Evolutionary conservation across 2,113 vertebrate species (phyloP).

Genomic region (Brachyistius frenatus): DNA sequence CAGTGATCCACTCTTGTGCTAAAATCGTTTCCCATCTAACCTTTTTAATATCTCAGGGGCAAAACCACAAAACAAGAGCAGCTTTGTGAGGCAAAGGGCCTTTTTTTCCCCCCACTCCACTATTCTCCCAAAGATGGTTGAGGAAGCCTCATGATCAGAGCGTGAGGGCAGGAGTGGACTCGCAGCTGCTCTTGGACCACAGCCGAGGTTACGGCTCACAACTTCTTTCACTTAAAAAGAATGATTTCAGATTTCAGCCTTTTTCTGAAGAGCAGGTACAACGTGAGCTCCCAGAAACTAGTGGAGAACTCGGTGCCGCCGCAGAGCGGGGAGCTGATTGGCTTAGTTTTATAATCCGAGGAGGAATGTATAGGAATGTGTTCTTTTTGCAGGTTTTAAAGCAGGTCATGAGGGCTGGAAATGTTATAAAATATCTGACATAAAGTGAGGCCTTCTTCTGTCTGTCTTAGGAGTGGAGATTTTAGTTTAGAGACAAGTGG

Average conservation of each 20-base stretch:
- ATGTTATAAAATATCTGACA: slow-evolving; percentile 24
- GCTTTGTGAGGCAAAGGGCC: slow-evolving; percentile 69
- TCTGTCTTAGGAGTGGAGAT: not conserved
- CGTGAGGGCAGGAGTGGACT: slow-evolving; percentile 63
- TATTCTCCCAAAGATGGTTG: slow-evolving; percentile 27
- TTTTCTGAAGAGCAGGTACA: not conserved
- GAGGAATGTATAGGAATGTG: slow-evolving; percentile 55
- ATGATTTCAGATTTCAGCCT: not conserved
- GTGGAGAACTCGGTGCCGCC: not conserved
- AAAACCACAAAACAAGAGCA: slow-evolving; percentile 69
- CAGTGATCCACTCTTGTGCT: slow-evolving; percentile 53
- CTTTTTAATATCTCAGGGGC: slow-evolving; percentile 74
- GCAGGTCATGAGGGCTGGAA: slow-evolving; percentile 30
- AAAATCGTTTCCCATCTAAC: slow-evolving; percentile 62
- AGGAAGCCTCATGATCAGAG: slow-evolving; percentile 81
- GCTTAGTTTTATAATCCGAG: slow-evolving; percentile 56
- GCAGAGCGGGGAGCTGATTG: not conserved
- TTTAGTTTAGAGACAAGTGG: not conserved
- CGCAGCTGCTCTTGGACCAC: slow-evolving; percentile 31
- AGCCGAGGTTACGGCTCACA: slow-evolving; percentile 9
- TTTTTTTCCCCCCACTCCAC: not conserved
- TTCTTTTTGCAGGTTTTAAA: slow-evolving; percentile 30
- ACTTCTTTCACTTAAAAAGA: not conserved
- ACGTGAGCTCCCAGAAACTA: not conserved
- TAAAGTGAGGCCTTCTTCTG: not conserved